These are phyloP conservation scores for Hypercompe scribonia DNA, from an alignment of 2,888 invertebrate genomes.

Conservation along the genomic window DNA sequence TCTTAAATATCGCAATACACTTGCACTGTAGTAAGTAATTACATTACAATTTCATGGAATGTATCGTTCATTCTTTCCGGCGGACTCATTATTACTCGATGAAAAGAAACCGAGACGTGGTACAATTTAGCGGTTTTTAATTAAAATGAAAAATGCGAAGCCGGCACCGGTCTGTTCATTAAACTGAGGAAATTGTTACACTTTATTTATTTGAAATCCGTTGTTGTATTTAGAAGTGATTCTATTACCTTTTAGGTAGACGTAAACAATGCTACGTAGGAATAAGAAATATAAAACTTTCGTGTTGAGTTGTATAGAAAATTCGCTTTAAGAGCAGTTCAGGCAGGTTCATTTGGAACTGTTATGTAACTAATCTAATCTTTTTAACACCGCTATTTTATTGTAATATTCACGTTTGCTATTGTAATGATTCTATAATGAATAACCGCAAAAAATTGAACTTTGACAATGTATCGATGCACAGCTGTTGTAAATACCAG, in stretches of 20 bases:
- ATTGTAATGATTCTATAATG: no score
- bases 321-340: no score
- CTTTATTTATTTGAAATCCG: slow-evolving; percentile 31
- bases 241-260: not conserved
- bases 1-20: not conserved
- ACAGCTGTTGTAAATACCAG: no score
- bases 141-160: slow-evolving; percentile 46
- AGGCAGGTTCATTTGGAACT: no score
- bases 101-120: slow-evolving; percentile 45
- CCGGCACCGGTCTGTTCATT: slow-evolving; percentile 28
- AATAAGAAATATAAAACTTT: no score
- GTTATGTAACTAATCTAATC: no score
- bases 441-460: no score
- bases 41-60: slow-evolving; percentile 20
- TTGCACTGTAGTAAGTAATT: slow-evolving; percentile 7
- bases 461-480: no score
- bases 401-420: no score
- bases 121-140: slow-evolving; percentile 55
- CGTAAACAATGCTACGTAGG: no score
- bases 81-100: slow-evolving; percentile 50
- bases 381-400: no score
- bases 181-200: slow-evolving; percentile 39
- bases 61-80: slow-evolving; percentile 44
- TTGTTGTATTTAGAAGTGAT: slow-evolving; percentile 10
- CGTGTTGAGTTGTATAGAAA: no score